Evolutionary conservation across 2,113 vertebrate genomes (phyloP).

Genomic region (Brachyistius frenatus): DNA sequence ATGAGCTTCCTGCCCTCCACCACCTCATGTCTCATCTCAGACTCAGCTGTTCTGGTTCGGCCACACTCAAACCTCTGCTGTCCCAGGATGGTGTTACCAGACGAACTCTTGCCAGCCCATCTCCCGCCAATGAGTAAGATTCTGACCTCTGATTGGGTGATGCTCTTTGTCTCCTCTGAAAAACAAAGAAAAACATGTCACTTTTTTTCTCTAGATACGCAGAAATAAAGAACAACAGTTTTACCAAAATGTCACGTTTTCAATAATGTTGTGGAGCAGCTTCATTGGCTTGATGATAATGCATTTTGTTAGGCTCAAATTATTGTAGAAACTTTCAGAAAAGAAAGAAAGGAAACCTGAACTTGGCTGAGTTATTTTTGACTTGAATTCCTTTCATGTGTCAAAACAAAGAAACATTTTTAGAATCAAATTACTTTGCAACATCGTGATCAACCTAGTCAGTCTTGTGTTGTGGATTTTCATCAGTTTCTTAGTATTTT

Average conservation of each 20-base stretch:
- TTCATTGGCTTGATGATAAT: not conserved
- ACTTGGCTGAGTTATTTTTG: conserved; percentile 45
- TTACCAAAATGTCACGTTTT: conserved; percentile 1
- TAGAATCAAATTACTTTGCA: conserved; percentile 39
- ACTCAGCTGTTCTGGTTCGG: conserved; percentile 48
- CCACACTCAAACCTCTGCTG: conserved; percentile 50
- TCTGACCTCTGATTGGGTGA: conserved; percentile 24
- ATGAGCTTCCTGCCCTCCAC: conserved; percentile 46
- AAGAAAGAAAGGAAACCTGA: not conserved
- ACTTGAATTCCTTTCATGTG: conserved; percentile 24
- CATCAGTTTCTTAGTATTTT: too few relatives aligned
- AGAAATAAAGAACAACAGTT: not conserved
- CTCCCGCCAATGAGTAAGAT: conserved; percentile 55
- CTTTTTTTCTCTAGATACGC: not conserved
- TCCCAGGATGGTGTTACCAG: conserved; percentile 60
- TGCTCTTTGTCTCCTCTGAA: not conserved
- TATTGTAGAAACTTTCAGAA: not conserved
- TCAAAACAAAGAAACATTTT: conserved; percentile 40
- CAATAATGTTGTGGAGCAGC: not conserved
- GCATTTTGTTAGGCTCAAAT: not conserved
- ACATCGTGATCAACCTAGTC: not conserved
- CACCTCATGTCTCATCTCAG: conserved; percentile 28
- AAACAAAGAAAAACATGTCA: conserved; percentile 11
- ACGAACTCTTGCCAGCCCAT: conserved; percentile 62
- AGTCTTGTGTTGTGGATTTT: too few relatives aligned